Evolutionary conservation across 2,797 vertebrate species (phyloP).

Genomic region (Netta rufina): DNA sequence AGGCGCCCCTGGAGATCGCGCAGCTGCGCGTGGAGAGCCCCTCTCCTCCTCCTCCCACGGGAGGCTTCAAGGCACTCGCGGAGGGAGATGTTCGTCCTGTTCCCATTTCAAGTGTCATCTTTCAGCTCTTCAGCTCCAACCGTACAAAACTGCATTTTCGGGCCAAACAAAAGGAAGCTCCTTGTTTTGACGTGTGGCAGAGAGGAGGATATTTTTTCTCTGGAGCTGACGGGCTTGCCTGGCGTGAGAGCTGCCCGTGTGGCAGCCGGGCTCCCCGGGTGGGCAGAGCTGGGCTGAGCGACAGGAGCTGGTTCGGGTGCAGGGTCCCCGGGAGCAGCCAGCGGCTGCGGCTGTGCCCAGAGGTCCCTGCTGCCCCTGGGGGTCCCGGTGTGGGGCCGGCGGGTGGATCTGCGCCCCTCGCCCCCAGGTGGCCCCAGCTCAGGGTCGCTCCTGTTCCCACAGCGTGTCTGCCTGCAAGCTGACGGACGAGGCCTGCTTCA

Average conservation of each 20-base stretch:
- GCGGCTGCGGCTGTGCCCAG: fast-evolving
- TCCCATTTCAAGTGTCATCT: not conserved
- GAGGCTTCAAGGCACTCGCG: not conserved
- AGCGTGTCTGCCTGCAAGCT: slow-evolving; percentile 92
- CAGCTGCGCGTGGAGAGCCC: not conserved
- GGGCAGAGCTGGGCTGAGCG: not conserved
- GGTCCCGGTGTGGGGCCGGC: fast-evolving
- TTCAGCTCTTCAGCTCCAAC: not conserved
- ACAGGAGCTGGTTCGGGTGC: not conserved
- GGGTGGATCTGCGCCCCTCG: too few relatives aligned
- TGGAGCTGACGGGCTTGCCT: not conserved
- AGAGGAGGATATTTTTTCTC: not conserved
- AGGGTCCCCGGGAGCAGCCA: not conserved
- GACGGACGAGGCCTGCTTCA: slow-evolving; percentile 73
- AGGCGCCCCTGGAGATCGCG: not conserved
- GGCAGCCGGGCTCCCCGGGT: not conserved
- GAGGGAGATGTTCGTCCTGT: not conserved
- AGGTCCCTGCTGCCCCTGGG: not conserved
- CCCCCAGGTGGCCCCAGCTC: not conserved
- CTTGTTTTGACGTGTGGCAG: not conserved
- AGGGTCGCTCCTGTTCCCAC: slow-evolving; percentile 34
- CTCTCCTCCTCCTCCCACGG: not conserved
- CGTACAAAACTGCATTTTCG: not conserved
- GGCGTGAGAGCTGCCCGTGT: not conserved
- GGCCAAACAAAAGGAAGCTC: not conserved